Evolutionary conservation across 2,797 vertebrate genomes (phyloP), one percentile per base, ranked within the genome.

Genomic region (Okamejei kenojei): DNA sequence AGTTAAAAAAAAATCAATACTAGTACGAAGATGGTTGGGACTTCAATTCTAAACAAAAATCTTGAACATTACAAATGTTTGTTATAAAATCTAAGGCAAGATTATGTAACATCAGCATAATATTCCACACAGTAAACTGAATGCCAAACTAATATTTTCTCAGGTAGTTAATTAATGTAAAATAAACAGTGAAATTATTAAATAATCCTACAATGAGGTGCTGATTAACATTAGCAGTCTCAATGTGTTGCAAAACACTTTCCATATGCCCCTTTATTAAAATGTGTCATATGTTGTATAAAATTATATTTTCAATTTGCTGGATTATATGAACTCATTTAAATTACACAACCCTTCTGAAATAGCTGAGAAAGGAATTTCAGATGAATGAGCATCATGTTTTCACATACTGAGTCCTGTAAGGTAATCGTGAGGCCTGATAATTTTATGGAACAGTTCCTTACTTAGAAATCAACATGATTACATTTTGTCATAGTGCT

Each of bases 281-380:
- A 88, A 68, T 35, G n/a, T 35, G 78, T 15, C n/a, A 68, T 35
- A 68, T 88, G n/a, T 35, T 88, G 6, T 32, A 8, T 35, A 19
- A 68, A 68, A 19, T 88, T 88, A 7, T 1, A 54, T 84, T 38
- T n/a, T 10, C 81, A 35, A 68, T 68, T 88, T 88, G 68, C 2
- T 88, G 84, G 61, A 21, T 68, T 8, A 65, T 17, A 88, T 88
- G 35, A 88, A 68, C n/a, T n/a, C 15, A 88, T 88, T 88, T 88
- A 68, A 88, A 68, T 88, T 88, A 63, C 29, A 88, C 17, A 88
- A 63, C 61, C 63, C 6, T 1, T 9, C 81, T 84, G 81, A 84
- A 84, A 61, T 58, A 84, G 81, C 81, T 68, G 63, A 88, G 61
- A 68, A 88, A 88, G 61, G 84, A 88, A 88, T 88, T 88, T 88